Base-by-base conservation (phyloP, 2,888 invertebrate species). In the Macaria liturata region DNA sequence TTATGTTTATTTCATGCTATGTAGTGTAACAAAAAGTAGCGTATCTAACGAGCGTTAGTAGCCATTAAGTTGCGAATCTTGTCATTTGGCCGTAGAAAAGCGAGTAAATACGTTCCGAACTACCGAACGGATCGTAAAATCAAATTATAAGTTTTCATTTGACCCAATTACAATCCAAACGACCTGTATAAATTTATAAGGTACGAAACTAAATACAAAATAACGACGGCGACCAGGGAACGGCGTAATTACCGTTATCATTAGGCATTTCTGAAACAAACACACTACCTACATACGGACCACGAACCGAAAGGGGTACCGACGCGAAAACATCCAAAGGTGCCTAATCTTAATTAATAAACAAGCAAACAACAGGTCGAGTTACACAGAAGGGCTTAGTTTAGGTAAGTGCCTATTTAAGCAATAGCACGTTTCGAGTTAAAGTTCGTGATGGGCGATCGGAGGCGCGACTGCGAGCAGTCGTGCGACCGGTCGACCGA, bases 351-450 rank as follows among this genome's bases (percentile, higher is more conserved):
- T 83, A 86, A 85, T 85, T 83, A 84, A 81, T 82, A 79, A 78
- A 78, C 78, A 79, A 76, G 84, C 75, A 86, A 85, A 88, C 86
- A 86, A 73, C 76, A 81, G 76, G 77, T 78, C 68, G 75, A 77
- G 74, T 75, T 75, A 74, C 76, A 75, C 64, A 68, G 69, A 70
- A 67, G 72, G 70, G 77, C 77, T 83, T 76, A 79, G 80, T 83
- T 81, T 76, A 76, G 78, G 75, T 78, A 82, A 84, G 81, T 79
- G 81, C 76, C 82, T 88, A 78, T 86, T 90, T 88, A 89, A 74
- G 86, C 86, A 76, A 83, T 82, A 84, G 78, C 88, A 89, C 89
- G 89, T 88, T 85, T 86, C 75, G 77, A 86, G 80, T 83, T 84
- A 75, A 64, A 66, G 68, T 64, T 69, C 56, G 60, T 56, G 64